A percentile compares a stretch with the other conserved stretches of the same genome.
phyloP scores from a whole-genome alignment of 2,888 invertebrate genomes.

The Cheilosia variabilis region DNA sequence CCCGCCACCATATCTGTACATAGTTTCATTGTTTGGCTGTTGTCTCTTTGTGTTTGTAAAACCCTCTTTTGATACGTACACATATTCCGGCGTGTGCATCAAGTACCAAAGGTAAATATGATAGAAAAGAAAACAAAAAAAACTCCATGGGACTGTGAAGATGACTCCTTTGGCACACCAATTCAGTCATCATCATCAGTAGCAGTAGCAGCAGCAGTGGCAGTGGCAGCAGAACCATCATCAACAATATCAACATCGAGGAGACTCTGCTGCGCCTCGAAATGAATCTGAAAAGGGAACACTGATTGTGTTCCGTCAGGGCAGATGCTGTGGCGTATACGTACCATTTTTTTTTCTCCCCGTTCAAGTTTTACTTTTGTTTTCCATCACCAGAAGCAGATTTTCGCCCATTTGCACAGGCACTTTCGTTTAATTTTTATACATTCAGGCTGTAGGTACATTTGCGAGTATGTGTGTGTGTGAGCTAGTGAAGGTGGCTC shows the following conservation, averaged over 20 bases:
- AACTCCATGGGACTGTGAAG: constrained; percentile 40
- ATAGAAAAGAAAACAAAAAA: constrained; percentile 12
- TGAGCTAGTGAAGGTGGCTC: constrained; percentile 1
- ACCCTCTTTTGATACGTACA: constrained; percentile 13
- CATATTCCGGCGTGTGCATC: constrained; percentile 34
- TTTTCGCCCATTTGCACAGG: constrained; percentile 42
- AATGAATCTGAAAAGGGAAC: constrained; percentile 39
- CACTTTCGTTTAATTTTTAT: constrained; percentile 57
- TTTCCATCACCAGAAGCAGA: constrained; percentile 36
- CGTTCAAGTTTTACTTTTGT: constrained; percentile 29
- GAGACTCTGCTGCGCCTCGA: constrained; percentile 20
- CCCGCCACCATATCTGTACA: background rate
- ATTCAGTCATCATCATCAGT: constrained; percentile 50
- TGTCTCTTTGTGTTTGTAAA: constrained; percentile 45
- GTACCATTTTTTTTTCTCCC: constrained; percentile 15
- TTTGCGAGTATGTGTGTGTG: background rate
- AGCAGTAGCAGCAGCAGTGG: constrained; percentile 4
- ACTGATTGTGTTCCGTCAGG: constrained; percentile 46
- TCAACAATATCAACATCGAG: constrained; percentile 65
- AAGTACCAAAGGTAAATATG: constrained; percentile 61
- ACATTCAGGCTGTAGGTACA: background rate
- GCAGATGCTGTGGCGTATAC: constrained; percentile 45
- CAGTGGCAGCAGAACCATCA: constrained; percentile 32
- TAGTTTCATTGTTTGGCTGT: constrained; percentile 54
- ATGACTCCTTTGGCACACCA: constrained; percentile 55